Evolutionary conservation across 2,888 invertebrate genomes (phyloP).

Genomic region (Helicoverpa assulta): DNA sequence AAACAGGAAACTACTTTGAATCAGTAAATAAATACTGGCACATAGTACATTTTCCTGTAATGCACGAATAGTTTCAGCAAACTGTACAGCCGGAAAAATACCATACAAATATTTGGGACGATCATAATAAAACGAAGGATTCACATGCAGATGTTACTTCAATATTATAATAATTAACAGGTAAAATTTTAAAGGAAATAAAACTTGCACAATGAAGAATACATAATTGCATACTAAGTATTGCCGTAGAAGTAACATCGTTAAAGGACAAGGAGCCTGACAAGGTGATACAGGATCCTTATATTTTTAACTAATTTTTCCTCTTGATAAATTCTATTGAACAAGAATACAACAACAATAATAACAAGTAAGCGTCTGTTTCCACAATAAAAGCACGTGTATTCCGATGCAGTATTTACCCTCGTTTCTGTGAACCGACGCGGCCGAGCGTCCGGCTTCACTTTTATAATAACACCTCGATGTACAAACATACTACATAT

Average conservation of each 20-base stretch:
- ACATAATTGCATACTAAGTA: too few species aligned
- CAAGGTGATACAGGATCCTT: too few species aligned
- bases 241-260: too few species aligned
- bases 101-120: slow-evolving; percentile 8
- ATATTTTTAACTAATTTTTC: too few species aligned
- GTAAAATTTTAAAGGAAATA: background rate
- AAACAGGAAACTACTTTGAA: background rate
- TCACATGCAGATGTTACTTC: background rate
- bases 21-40: slow-evolving; percentile 1
- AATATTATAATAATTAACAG: background rate
- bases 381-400: slow-evolving; percentile 31
- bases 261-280: too few species aligned
- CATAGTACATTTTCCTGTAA: slow-evolving; percentile 11
- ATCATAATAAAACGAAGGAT: slow-evolving; percentile 3
- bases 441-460: slow-evolving; percentile 61
- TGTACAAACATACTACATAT: slow-evolving; percentile 35
- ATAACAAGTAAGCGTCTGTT: slow-evolving; percentile 2
- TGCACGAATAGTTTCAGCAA: background rate
- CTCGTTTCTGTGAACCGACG: slow-evolving; percentile 59
- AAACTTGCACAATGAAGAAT: too few species aligned
- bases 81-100: slow-evolving; percentile 13
- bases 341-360: background rate
- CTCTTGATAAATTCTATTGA: background rate
- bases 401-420: slow-evolving; percentile 37
- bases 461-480: slow-evolving; percentile 48